Base-by-base conservation (phyloP, 2,797 vertebrate species). In the Podarcis lilfordi region DNA sequence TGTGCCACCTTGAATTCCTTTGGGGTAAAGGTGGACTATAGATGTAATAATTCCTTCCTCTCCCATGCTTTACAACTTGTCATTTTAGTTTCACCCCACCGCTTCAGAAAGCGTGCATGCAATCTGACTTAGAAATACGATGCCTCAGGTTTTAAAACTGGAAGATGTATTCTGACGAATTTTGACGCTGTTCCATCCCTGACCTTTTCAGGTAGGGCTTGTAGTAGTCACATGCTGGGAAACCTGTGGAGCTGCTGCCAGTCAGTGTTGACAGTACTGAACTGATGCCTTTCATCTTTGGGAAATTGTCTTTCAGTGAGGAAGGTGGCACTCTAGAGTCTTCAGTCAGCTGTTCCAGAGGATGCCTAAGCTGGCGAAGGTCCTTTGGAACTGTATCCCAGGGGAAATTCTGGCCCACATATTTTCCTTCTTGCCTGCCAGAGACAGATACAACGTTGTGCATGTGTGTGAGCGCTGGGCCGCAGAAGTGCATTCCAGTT, bases 401-500 rank as follows among this genome's bases (percentile, higher is more conserved):
- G 95, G 95, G 86, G 97, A 98, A 89, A 89, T 98, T 71, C 94
- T 97, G 68, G 92, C 93, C 1, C 78, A 95, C 50, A 95, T 97
- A 71, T 97, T 98, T 86, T 89, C 87, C 45, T 95, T 96, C 68
- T 89, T 97, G 79, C 85, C 96, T 66, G 92, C 97, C 55, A 87
- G 32, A 78, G 97, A 96, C 35, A 96, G 96, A n/a, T 93, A 89
- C 13, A 32, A 37, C 0, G 94, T 93, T 1, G 95, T 95, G n/a
- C 83, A 86, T 77, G 97, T 97, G 29, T 97, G 96, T 94, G 96
- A 81, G 29, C 71, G 75, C 50, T 97, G 97, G 97, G 96, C 96
- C 43, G 43, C 89, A 0, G 97, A 95, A 9, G 94, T 94, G 92
- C 90, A 92, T 45, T 93, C 91, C 40, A 95, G 95, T n/a, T 71